phyloP scores from a whole-genome alignment of 2,888 invertebrate genomes.

The Drosophila borborema region DNA sequence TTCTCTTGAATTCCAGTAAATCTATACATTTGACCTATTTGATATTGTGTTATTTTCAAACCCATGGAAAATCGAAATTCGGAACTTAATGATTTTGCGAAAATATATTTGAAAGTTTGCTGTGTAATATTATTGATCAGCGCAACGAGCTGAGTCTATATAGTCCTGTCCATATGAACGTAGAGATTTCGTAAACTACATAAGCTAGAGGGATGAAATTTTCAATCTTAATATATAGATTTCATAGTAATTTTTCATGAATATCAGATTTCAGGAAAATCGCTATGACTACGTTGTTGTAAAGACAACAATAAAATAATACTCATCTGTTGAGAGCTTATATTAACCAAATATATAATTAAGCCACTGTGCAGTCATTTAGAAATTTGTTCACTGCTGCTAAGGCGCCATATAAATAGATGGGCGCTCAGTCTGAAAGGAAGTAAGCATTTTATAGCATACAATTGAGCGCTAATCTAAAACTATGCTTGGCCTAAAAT shows the following conservation, averaged over 20 bases:
- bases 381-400: conserved; percentile 17
- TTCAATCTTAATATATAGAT: neutral
- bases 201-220: too few species aligned
- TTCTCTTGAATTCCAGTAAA: neutral
- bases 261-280: neutral
- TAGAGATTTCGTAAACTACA: too few species aligned
- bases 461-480: conserved; percentile 62
- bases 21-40: neutral
- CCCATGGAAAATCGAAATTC: neutral
- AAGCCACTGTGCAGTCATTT: conserved; percentile 5
- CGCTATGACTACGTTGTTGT: neutral
- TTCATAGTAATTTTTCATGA: neutral
- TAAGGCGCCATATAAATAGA: conserved; percentile 18
- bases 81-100: neutral
- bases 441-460: conserved; percentile 63
- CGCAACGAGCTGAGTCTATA: too few species aligned
- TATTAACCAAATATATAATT: conserved; percentile 20
- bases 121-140: too few species aligned
- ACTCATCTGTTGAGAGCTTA: neutral
- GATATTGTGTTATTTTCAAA: neutral
- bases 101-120: neutral
- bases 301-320: neutral
- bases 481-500: conserved; percentile 45
- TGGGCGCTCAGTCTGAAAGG: neutral
- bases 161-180: too few species aligned